A percentile compares a stretch with the other conserved stretches of the same genome.
Conservation (phyloP, 2,113 vertebrate genomes). For the Nycticebus coucang region DNA sequence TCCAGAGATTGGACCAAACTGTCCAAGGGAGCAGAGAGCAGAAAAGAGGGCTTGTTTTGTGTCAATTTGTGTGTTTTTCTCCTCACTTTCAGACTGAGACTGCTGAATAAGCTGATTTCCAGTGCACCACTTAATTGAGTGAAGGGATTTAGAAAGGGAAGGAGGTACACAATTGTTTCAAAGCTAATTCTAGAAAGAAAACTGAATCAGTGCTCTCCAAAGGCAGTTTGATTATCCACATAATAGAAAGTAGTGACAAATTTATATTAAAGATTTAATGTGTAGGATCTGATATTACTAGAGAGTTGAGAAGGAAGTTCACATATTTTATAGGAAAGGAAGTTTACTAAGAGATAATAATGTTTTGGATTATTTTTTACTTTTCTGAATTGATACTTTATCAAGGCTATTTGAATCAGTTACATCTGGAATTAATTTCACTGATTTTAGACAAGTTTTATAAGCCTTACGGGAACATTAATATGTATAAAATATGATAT, state of each 20-base stretch:
- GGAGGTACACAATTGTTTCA: neutral
- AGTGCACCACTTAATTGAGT: neutral
- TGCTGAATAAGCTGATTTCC: neutral
- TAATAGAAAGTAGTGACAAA: neutral
- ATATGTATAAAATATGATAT: neutral
- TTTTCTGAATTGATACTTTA: neutral
- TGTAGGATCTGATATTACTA: neutral
- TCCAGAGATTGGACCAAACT: neutral
- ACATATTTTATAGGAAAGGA: neutral
- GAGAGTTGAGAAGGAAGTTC: neutral
- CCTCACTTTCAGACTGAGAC: neutral
- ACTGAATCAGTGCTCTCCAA: neutral
- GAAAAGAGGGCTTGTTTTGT: neutral
- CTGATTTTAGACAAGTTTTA: neutral
- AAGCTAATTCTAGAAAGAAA: conserved; percentile 5
- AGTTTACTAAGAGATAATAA: neutral
- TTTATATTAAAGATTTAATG: neutral
- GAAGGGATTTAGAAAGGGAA: neutral
- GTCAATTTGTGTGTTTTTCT: neutral
- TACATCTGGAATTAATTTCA: neutral
- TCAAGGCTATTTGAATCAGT: neutral
- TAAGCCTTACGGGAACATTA: neutral
- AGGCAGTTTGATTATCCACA: neutral
- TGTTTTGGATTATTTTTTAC: neutral
- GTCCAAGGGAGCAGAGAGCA: neutral